phyloP scores from a whole-genome alignment of 2,888 invertebrate species.

The Lucinisca nassula region DNA sequence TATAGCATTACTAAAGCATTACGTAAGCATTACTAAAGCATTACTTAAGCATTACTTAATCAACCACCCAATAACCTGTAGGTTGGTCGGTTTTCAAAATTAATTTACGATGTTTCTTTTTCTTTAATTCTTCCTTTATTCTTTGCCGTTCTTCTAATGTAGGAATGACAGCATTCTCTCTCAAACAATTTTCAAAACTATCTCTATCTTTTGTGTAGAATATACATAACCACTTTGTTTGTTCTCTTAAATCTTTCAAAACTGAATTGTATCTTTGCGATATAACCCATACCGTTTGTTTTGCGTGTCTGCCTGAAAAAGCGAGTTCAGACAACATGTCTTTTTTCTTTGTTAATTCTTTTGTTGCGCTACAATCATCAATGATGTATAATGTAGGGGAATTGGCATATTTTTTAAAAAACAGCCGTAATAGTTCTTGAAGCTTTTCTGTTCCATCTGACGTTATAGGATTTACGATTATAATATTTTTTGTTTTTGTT shows the following conservation, averaged over 20 bases:
- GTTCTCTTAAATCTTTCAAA: slow-evolving; percentile 62
- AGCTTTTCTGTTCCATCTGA: too few species aligned
- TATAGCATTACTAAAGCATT: slow-evolving; percentile 40
- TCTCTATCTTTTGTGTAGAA: slow-evolving; percentile 61
- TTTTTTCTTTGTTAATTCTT: too few species aligned
- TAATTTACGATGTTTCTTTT: slow-evolving; percentile 53
- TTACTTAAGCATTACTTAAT: slow-evolving; percentile 37
- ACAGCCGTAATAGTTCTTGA: too few species aligned
- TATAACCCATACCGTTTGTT: too few species aligned
- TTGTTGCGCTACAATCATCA: too few species aligned
- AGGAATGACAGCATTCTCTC: slow-evolving; percentile 67
- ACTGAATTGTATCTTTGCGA: too few species aligned
- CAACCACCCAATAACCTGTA: not conserved
- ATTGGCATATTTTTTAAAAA: too few species aligned
- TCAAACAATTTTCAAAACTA: slow-evolving; percentile 62
- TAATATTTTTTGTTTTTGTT: too few species aligned
- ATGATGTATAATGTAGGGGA: too few species aligned
- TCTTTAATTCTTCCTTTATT: slow-evolving; percentile 46
- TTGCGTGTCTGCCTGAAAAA: too few species aligned
- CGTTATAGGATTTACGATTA: too few species aligned
- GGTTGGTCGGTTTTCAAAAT: slow-evolving; percentile 48
- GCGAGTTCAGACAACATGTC: too few species aligned
- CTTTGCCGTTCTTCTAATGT: slow-evolving; percentile 43
- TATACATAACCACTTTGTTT: slow-evolving; percentile 55
- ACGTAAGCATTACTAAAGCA: slow-evolving; percentile 14